Percentiles rank a stretch among this genome's conserved stretches.
Evolutionary conservation across 2,797 vertebrate species (phyloP).

Genomic region (Heterohyrax brucei): DNA sequence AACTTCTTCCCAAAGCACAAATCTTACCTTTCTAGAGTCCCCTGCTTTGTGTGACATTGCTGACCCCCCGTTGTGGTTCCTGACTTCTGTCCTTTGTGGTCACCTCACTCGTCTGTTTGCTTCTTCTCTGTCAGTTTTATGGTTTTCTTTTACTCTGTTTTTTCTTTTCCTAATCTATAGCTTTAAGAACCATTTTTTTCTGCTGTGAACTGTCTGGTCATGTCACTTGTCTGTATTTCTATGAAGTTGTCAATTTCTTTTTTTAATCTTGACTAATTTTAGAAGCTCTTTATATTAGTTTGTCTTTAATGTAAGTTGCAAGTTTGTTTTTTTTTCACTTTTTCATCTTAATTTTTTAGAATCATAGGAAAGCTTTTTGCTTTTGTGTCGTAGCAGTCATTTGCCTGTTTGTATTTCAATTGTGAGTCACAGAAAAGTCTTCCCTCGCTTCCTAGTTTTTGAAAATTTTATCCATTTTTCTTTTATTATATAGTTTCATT

Average conservation of each 20-base stretch:
- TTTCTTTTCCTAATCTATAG: neutral
- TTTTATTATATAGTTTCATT: neutral
- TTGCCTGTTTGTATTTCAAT: conserved; percentile 23
- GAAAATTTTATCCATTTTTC: neutral
- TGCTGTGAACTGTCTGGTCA: neutral
- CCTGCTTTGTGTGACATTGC: neutral
- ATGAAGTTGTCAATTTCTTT: neutral
- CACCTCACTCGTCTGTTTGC: neutral
- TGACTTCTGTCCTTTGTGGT: neutral
- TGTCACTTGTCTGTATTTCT: neutral
- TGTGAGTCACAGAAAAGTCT: conserved; percentile 25
- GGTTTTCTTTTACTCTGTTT: neutral
- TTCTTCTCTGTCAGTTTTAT: neutral
- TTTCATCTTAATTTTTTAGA: conserved; percentile 35
- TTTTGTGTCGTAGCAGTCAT: conserved; percentile 51
- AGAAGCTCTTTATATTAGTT: conserved; percentile 48
- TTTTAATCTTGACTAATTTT: conserved; percentile 30
- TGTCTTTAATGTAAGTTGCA: conserved; percentile 39
- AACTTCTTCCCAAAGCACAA: neutral
- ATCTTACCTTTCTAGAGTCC: neutral
- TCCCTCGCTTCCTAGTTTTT: neutral
- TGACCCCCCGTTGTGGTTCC: neutral
- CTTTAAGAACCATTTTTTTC: neutral
- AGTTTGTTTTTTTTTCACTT: conserved; percentile 36
- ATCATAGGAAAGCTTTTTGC: neutral